Evolutionary conservation across 1,140 invertebrate genomes (phyloP).

Genomic region (Pissodes strobi): DNA sequence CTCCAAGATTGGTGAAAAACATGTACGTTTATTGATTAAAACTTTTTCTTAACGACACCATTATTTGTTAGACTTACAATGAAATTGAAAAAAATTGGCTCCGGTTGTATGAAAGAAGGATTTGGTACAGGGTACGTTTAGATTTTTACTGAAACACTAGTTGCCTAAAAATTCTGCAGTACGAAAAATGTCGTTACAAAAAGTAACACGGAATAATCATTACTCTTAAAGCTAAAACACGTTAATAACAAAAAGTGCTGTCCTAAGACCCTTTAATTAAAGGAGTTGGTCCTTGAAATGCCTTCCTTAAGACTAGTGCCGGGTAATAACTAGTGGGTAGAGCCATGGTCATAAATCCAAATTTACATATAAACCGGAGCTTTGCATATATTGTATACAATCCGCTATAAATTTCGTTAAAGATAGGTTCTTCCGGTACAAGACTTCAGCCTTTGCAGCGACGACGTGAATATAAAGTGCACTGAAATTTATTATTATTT

Average conservation of each 20-base stretch:
- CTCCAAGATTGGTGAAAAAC: too few relatives aligned
- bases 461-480: conserved; percentile 27
- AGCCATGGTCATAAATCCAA: conserved; percentile 22
- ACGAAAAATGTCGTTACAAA: too few relatives aligned
- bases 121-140: too few relatives aligned
- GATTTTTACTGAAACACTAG: too few relatives aligned
- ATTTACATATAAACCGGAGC: conserved; percentile 31
- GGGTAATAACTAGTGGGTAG: conserved; percentile 8
- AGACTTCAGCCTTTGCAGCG: conserved; percentile 21
- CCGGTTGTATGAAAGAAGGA: too few relatives aligned
- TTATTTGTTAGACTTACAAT: too few relatives aligned
- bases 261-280: neutral
- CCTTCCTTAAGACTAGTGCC: neutral
- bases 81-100: too few relatives aligned
- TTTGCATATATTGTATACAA: conserved; percentile 32
- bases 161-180: too few relatives aligned
- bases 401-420: conserved; percentile 31
- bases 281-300: neutral
- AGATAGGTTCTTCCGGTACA: conserved; percentile 28
- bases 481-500: conserved; percentile 13
- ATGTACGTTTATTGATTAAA: too few relatives aligned
- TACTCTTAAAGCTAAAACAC: too few relatives aligned
- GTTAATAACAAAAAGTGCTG: neutral
- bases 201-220: too few relatives aligned
- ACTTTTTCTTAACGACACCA: too few relatives aligned